phyloP scores from a whole-genome alignment of 1,140 invertebrate species.

The Coboldia fuscipes region DNA sequence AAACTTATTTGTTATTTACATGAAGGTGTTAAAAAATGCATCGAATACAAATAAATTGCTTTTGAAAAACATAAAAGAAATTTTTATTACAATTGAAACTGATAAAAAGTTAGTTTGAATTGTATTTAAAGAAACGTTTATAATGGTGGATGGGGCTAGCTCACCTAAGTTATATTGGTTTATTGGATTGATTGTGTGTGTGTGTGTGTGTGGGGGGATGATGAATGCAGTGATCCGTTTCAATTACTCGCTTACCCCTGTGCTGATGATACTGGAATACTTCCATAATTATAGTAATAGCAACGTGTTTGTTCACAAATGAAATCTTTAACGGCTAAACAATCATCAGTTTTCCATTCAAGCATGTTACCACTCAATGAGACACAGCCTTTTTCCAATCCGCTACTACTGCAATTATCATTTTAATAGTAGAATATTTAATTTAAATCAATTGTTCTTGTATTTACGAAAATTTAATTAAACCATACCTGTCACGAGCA shows the following conservation, averaged over 20 bases:
- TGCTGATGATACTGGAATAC: conserved; percentile 64
- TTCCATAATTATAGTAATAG: conserved; percentile 79
- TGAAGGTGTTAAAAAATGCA: too few species aligned
- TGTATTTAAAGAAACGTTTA: too few species aligned
- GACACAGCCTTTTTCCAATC: conserved; percentile 45
- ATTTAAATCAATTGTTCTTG: background rate
- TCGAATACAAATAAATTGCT: too few species aligned
- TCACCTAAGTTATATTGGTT: conserved; percentile 13
- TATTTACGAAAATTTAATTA: conserved; percentile 2
- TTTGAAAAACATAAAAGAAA: too few species aligned
- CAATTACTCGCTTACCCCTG: conserved; percentile 48
- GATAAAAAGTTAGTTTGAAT: too few species aligned
- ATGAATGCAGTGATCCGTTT: conserved; percentile 3
- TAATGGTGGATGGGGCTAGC: conserved; percentile 14
- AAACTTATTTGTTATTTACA: too few species aligned
- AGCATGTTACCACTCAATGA: conserved; percentile 48
- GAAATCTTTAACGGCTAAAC: conserved; percentile 63
- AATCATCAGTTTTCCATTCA: conserved; percentile 60
- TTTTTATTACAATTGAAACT: too few species aligned
- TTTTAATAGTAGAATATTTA: background rate
- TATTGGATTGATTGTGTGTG: background rate
- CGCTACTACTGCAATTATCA: conserved; percentile 28
- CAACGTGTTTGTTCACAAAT: conserved; percentile 74
- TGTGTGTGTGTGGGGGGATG: background rate
- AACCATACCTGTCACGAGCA: conserved; percentile 43